phyloP scores from a whole-genome alignment of 2,797 vertebrate genomes.

The Diceros bicornis region DNA sequence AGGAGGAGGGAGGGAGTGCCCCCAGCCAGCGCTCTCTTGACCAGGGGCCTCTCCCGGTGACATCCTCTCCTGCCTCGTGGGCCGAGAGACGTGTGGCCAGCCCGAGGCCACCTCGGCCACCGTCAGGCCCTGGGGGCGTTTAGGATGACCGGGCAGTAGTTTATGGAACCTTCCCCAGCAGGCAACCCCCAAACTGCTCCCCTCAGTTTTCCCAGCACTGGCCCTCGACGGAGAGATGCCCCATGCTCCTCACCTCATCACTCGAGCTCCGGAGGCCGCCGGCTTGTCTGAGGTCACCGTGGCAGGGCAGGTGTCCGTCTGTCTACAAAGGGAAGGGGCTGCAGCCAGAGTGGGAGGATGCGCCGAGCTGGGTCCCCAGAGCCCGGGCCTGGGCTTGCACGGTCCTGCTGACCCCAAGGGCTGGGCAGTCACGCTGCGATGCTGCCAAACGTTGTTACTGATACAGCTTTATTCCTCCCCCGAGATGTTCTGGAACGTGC shows the following conservation, averaged over 20 bases:
- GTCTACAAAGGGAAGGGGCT: not conserved
- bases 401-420: not conserved
- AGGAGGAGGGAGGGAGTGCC: too few species aligned
- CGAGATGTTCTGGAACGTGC: too few species aligned
- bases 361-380: not conserved
- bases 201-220: too few species aligned
- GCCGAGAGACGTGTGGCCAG: not conserved
- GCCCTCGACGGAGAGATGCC: not conserved
- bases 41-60: not conserved
- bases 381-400: not conserved
- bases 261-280: rapidly evolving
- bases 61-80: not conserved
- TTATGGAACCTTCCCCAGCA: too few species aligned
- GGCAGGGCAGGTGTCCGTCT: not conserved
- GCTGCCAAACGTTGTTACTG: too few species aligned
- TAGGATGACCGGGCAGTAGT: not conserved
- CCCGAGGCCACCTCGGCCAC: not conserved
- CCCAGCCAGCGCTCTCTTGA: not conserved
- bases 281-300: not conserved
- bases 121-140: not conserved
- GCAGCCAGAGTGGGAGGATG: not conserved
- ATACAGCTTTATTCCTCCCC: too few species aligned
- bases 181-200: too few species aligned
- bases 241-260: not conserved
- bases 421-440: too few species aligned